A percentile compares a stretch with the other conserved stretches of the same genome.
Evolutionary conservation across 2,113 vertebrate genomes (phyloP).

Genomic region (Myodes glareolus): DNA sequence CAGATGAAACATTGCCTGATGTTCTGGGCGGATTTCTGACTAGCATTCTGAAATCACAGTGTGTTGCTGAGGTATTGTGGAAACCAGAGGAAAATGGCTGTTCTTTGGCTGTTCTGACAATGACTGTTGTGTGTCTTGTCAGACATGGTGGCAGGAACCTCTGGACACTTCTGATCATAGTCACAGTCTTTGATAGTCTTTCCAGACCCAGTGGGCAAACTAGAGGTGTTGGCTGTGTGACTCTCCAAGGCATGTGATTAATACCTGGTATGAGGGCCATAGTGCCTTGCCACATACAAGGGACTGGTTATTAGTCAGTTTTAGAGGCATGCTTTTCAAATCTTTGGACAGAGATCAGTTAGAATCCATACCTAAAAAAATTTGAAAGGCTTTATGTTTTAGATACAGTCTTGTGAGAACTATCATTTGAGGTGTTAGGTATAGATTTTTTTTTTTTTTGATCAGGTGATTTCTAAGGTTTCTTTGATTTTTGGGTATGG

Average conservation of each 20-base stretch:
- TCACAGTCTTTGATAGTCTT: not conserved
- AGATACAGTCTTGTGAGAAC: not conserved
- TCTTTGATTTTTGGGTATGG: not conserved
- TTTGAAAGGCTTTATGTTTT: conserved; percentile 9
- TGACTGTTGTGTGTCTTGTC: not conserved
- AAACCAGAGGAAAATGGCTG: not conserved
- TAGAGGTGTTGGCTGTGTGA: conserved; percentile 13
- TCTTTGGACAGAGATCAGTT: not conserved
- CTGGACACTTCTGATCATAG: not conserved
- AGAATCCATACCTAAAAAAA: not conserved
- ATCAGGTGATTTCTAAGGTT: conserved; percentile 13
- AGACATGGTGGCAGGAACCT: not conserved
- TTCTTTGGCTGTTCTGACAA: not conserved
- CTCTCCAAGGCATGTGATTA: not conserved
- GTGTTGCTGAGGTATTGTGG: conserved; percentile 18
- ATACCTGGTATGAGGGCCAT: not conserved
- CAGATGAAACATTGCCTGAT: conserved; percentile 27
- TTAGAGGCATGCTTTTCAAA: conserved; percentile 21
- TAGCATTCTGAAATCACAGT: not conserved
- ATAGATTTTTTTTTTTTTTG: not conserved
- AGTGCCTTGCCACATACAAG: not conserved
- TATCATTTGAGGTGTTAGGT: not conserved
- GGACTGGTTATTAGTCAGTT: not conserved
- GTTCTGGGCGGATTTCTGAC: not conserved
- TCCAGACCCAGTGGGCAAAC: not conserved